Evolutionary conservation across 2,113 vertebrate species (phyloP).

Genomic region (Stegostoma tigrinum): DNA sequence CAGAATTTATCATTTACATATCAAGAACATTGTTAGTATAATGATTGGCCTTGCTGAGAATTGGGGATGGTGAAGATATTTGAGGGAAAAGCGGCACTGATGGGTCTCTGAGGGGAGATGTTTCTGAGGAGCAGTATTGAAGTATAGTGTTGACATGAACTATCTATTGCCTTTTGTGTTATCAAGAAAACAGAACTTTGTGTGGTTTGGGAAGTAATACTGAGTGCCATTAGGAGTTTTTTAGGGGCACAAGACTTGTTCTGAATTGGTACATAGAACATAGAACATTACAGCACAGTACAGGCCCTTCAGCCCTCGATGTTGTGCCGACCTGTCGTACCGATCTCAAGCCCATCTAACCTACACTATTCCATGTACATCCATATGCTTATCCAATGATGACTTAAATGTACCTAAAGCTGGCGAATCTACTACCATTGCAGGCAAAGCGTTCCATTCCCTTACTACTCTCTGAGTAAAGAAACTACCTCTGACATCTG

Average conservation of each 20-base stretch:
- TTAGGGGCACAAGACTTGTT: neutral
- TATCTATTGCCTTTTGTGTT: neutral
- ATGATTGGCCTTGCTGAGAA: neutral
- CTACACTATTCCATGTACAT: too few species aligned
- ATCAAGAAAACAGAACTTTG: neutral
- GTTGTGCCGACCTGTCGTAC: too few species aligned
- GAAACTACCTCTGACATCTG: too few species aligned
- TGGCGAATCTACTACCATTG: too few species aligned
- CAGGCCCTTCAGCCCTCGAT: too few species aligned
- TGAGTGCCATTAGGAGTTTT: neutral
- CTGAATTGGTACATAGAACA: neutral
- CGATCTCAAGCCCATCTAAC: too few species aligned
- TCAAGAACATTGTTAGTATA: neutral
- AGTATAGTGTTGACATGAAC: neutral
- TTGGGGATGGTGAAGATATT: neutral
- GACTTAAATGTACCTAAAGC: too few species aligned
- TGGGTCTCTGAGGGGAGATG: neutral
- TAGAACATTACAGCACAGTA: too few species aligned
- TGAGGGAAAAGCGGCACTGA: neutral
- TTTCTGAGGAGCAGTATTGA: neutral
- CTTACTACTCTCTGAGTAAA: too few species aligned
- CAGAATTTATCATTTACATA: too few species aligned
- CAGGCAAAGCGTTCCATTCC: too few species aligned
- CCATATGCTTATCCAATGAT: too few species aligned
- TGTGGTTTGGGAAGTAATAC: neutral